These are phyloP conservation scores for Leucoraja ocellata DNA, from an alignment of 2,797 vertebrate genomes.

Conservation along the genomic window DNA sequence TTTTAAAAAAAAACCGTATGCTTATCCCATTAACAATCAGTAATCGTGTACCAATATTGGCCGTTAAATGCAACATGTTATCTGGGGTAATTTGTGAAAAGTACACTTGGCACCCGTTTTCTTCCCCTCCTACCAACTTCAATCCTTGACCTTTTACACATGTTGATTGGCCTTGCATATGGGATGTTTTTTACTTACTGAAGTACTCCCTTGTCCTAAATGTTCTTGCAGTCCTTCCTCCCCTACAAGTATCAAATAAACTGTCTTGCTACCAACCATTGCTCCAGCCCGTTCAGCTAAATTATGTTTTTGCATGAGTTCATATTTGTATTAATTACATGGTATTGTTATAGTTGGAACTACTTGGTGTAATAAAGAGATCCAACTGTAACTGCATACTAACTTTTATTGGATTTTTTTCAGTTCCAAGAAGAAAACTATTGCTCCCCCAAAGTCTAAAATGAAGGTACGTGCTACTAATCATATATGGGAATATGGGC, in stretches of 20 bases:
- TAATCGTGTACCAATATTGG: not conserved
- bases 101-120: not conserved
- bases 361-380: not conserved
- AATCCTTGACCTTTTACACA: not conserved
- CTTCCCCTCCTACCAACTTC: not conserved
- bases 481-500: not conserved
- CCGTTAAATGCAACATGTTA: not conserved
- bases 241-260: not conserved
- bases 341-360: not conserved
- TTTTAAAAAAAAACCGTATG: not conserved
- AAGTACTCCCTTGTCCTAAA: too few relatives aligned
- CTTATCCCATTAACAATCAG: not conserved
- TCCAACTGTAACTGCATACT: not conserved
- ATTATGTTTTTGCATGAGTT: not conserved
- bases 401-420: constrained; percentile 14
- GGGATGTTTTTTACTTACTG: not conserved
- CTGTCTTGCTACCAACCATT: not conserved
- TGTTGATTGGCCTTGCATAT: not conserved
- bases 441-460: constrained; percentile 59
- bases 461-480: constrained; percentile 56
- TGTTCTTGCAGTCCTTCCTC: too few relatives aligned
- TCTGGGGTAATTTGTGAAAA: not conserved
- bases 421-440: constrained; percentile 67
- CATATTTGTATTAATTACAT: not conserved
- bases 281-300: not conserved